phyloP scores from a whole-genome alignment of 2,888 invertebrate genomes.

The Aphodius granarius region DNA sequence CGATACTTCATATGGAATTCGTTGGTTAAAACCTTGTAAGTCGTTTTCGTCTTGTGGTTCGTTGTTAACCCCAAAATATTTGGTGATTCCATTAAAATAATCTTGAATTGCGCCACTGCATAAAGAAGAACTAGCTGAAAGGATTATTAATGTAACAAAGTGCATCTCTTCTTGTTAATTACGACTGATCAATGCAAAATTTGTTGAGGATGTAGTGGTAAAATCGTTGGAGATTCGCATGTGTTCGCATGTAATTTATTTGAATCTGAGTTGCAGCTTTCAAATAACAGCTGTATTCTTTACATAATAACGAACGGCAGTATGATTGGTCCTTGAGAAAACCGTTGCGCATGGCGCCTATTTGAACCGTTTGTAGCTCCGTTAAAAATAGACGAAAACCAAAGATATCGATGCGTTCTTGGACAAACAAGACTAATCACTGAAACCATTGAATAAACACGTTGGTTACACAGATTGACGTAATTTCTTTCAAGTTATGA shows the following conservation, averaged over 20 bases:
- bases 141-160: background rate
- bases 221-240: background rate
- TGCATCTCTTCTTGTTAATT: background rate
- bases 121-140: background rate
- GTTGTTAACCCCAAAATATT: conserved; percentile 39
- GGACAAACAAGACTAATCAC: background rate
- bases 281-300: conserved; percentile 13
- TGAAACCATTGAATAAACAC: background rate
- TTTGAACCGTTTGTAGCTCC: background rate
- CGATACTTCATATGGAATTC: conserved; percentile 59
- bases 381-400: background rate
- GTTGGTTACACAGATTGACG: background rate
- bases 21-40: conserved; percentile 38
- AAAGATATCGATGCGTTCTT: background rate
- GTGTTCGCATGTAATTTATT: too few species aligned
- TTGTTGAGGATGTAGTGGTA: background rate
- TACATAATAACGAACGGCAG: background rate
- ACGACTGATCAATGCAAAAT: background rate
- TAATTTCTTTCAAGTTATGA: too few species aligned
- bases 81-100: conserved; percentile 21
- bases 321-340: background rate
- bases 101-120: conserved; percentile 12
- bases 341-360: background rate
- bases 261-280: background rate
- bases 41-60: conserved; percentile 29